Evolutionary conservation across 1,140 invertebrate genomes (phyloP).

Genomic region (Aphelinus atriplicis): DNA sequence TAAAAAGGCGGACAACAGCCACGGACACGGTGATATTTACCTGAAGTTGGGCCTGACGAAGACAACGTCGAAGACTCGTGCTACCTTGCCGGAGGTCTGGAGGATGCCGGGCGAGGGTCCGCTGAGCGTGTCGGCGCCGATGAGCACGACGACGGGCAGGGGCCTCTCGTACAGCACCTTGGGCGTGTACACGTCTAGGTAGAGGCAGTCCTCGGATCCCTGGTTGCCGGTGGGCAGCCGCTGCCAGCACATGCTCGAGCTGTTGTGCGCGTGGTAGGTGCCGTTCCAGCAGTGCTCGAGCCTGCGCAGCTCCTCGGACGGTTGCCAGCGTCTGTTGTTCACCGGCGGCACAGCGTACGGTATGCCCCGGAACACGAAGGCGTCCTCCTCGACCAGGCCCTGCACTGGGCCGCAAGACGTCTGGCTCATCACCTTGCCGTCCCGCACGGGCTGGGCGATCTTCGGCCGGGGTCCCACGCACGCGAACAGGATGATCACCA

Average conservation of each 20-base stretch:
- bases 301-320: slow-evolving; percentile 72
- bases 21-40: slow-evolving; percentile 31
- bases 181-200: slow-evolving; percentile 80
- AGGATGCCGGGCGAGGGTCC: slow-evolving; percentile 76
- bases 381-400: slow-evolving; percentile 79
- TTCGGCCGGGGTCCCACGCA: slow-evolving; percentile 66
- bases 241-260: slow-evolving; percentile 74
- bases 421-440: slow-evolving; percentile 77
- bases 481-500: slow-evolving; percentile 74
- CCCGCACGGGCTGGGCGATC: slow-evolving; percentile 67
- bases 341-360: slow-evolving; percentile 86
- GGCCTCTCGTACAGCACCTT: slow-evolving; percentile 77
- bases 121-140: slow-evolving; percentile 80
- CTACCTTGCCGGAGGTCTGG: slow-evolving; percentile 74
- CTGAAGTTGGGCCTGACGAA: slow-evolving; percentile 85
- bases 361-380: slow-evolving; percentile 84
- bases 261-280: slow-evolving; percentile 75
- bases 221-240: slow-evolving; percentile 69
- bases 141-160: slow-evolving; percentile 82
- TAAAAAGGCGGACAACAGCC: too few relatives aligned
- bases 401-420: slow-evolving; percentile 83
- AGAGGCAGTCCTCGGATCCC: slow-evolving; percentile 83
- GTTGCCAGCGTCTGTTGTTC: slow-evolving; percentile 75
- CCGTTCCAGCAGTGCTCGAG: slow-evolving; percentile 84
- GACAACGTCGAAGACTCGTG: slow-evolving; percentile 79